These are phyloP conservation scores for Dendrolimus punctatus DNA, from an alignment of 1,140 invertebrate species.

Conservation along the genomic window DNA sequence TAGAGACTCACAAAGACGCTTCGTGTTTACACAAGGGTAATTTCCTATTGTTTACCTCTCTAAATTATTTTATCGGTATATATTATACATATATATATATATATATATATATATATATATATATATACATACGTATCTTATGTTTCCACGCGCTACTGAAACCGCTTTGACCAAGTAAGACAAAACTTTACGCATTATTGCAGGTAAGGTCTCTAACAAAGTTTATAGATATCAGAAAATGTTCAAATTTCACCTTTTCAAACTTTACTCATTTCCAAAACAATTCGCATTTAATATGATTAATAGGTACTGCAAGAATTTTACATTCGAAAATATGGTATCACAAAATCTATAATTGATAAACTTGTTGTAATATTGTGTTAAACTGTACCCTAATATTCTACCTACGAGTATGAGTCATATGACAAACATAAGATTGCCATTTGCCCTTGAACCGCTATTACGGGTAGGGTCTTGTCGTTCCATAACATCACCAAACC, in stretches of 20 bases:
- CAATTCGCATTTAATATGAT: too few relatives aligned
- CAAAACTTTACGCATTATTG: constrained; percentile 2
- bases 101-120: constrained; percentile 3
- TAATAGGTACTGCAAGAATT: too few relatives aligned
- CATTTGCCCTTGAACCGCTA: constrained; percentile 1
- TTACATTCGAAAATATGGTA: too few relatives aligned
- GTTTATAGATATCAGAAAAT: not conserved
- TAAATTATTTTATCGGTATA: too few relatives aligned
- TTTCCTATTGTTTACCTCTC: not conserved
- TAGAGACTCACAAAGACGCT: not conserved
- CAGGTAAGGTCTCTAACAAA: not conserved
- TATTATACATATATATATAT: too few relatives aligned
- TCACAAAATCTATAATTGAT: too few relatives aligned
- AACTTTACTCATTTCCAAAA: too few relatives aligned
- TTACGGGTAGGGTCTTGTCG: constrained; percentile 2
- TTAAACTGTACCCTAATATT: too few relatives aligned
- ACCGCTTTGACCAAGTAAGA: constrained; percentile 6
- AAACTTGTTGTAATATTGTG: too few relatives aligned
- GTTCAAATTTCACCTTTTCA: too few relatives aligned
- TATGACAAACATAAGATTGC: not conserved
- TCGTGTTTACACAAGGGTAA: constrained; percentile 2
- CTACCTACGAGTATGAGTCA: too few relatives aligned
- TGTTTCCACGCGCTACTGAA: not conserved
- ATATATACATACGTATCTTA: not conserved
- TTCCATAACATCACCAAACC: not conserved